Percentiles rank a stretch among this genome's conserved stretches.
phyloP scores from a whole-genome alignment of 2,113 vertebrate genomes.

The Proterorhinus semilunaris region DNA sequence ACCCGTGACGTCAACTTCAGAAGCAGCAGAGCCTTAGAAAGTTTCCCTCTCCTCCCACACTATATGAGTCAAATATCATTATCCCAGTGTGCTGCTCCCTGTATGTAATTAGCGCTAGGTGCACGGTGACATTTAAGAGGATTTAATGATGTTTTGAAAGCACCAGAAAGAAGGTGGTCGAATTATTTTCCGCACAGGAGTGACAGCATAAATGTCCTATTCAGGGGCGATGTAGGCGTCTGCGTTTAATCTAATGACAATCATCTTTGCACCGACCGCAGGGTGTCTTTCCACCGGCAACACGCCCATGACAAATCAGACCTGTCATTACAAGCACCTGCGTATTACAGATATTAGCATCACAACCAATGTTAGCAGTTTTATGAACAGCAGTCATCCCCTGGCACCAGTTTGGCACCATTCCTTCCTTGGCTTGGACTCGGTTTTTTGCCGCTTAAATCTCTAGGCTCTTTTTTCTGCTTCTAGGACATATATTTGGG shows the following conservation, averaged over 20 bases:
- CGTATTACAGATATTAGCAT: too few species aligned
- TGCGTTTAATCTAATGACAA: constrained; percentile 15
- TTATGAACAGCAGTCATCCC: neutral
- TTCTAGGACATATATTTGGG: too few species aligned
- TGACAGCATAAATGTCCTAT: constrained; percentile 36
- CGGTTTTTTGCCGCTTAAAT: too few species aligned
- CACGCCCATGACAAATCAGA: neutral
- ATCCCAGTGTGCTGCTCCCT: constrained; percentile 44
- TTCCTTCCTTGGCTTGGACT: too few species aligned
- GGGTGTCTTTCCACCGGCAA: neutral
- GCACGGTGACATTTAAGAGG: constrained; percentile 42
- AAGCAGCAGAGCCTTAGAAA: constrained; percentile 24
- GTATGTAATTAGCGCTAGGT: constrained; percentile 54
- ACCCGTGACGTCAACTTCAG: constrained; percentile 24
- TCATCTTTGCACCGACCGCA: constrained; percentile 19
- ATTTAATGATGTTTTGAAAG: constrained; percentile 48
- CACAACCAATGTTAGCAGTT: too few species aligned
- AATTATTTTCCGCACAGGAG: constrained; percentile 23
- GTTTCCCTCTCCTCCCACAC: constrained; percentile 33
- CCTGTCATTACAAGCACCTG: neutral
- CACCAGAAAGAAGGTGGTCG: constrained; percentile 26
- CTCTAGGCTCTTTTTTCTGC: too few species aligned
- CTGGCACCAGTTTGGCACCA: neutral
- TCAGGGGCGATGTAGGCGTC: constrained; percentile 28
- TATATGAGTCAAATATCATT: constrained; percentile 52